Base-by-base conservation (phyloP, 2,113 vertebrate genomes). In the Bufo gargarizans region DNA sequence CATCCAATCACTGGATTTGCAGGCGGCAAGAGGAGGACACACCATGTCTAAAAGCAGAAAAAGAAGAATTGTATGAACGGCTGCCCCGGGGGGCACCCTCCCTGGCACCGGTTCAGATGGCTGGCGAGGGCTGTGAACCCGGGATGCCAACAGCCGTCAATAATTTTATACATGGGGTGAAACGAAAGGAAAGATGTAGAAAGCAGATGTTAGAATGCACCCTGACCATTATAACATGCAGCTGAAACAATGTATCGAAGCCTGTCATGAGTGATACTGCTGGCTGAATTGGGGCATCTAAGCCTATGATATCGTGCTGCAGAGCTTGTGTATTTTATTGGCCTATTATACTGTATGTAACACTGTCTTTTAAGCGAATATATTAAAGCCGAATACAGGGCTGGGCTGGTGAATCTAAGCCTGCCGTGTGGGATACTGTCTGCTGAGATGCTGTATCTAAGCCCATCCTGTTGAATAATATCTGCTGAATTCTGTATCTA, bases 21-120 rank as follows among this genome's bases (percentile, higher is more conserved):
- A 81, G 55, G 63, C 22, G 43, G 45, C 22, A 19, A 17, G 81
- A 69, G 81, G 81, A 83, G 81, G 80, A 81, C 79, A n/a, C 78
- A 16, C 49, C 43, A 50, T 56, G 50, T 7, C 45, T 55, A 6
- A 55, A 14, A 77, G 45, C 17, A 76, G 43, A 50, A 19, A 6
- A n/a, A 53, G 5, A 55, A 33, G 43, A 9, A 47, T 16, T 6
- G 8, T 7, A 76, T 49, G 45, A 20, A 74, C 19, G 72, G 72
- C 47, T 8, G 33, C 33, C 72, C 45, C 45, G 4, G 43, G 71
- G 71, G 33, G 33, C 33, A 33, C 33, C 33, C 43, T 12, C 11
- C 67, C 67, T 71, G 67, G 67, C 67, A 71, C 13, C 22, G 22
- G 67, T 4, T 1, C 67, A 67, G 20, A 10, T 67, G 1, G 63